A percentile compares a stretch with the other conserved stretches of the same genome.
These are phyloP conservation scores for Lycopodina hypogea DNA, from an alignment of 37 sponge, comb jelly and placozoan genomes.

Conservation along the genomic window DNA sequence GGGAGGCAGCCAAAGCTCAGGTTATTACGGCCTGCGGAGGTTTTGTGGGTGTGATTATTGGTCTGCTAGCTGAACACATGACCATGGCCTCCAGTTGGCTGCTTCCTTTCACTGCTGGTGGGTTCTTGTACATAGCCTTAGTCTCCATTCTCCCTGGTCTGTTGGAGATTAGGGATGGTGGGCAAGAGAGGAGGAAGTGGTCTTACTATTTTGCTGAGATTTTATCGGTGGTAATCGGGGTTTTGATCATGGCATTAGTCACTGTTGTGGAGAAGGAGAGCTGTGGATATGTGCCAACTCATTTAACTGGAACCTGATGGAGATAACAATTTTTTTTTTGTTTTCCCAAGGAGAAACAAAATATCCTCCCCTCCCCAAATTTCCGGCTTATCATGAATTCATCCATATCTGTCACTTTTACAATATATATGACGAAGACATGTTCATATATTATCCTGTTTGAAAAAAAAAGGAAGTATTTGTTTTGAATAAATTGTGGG, in stretches of 20 bases:
- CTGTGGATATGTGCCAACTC: conserved; percentile 41
- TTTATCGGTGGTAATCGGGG: conserved; percentile 26
- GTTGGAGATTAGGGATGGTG: neutral
- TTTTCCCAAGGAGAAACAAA: too few relatives aligned
- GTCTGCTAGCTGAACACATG: conserved; percentile 68
- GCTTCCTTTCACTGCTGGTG: conserved; percentile 90
- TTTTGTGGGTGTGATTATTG: conserved; percentile 71
- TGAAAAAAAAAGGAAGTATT: too few relatives aligned
- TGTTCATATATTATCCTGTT: too few relatives aligned
- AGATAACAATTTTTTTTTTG: too few relatives aligned
- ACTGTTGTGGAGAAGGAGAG: conserved; percentile 68
- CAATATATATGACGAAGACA: too few relatives aligned
- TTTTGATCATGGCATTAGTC: conserved; percentile 67
- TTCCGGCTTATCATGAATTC: too few relatives aligned
- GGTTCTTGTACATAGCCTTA: conserved; percentile 82
- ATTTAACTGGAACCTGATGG: too few relatives aligned
- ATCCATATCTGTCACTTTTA: too few relatives aligned
- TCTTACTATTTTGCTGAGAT: conserved; percentile 9
- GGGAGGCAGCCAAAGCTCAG: conserved; percentile 82
- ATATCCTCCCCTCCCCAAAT: too few relatives aligned
- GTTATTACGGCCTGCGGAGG: conserved; percentile 76
- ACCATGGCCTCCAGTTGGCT: conserved; percentile 69
- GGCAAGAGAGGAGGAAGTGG: neutral
- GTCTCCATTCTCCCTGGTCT: conserved; percentile 76
- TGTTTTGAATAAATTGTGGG: too few relatives aligned